Evolutionary conservation across 2,888 invertebrate genomes (phyloP), one percentile per base, ranked within the genome.

Genomic region (Brachypterus glaber): DNA sequence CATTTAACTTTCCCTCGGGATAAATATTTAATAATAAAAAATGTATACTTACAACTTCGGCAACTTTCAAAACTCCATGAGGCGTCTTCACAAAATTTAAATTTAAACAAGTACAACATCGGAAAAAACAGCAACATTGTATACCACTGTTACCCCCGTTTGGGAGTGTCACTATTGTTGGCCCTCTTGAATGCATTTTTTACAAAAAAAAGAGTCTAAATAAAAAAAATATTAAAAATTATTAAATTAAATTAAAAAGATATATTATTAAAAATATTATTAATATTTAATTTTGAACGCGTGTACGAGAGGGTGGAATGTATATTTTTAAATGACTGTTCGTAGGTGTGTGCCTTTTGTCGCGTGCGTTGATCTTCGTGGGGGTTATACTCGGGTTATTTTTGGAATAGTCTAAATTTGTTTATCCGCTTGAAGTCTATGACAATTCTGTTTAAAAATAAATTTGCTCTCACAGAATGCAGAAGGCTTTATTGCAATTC

Each of bases 101-200:
- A 60, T 88, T 80, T 38, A 89, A 66, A 58, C 88, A 88, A 12
- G 84, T 80, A 55, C 83, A 87, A 55, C 87, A 79, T 41, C 77
- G 69, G 55, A 81, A 83, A 58, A 79, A 81, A 48, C 83, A 84
- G 55, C 85, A 78, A 54, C 76, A 75, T 42, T 80, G 69, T 33
- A 83, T 79, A 26, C 69, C 52, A 30, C 42, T 32, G 4, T 18
- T 17, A n/a, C 29, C 44, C 25, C 33, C 21, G 24, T 39, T 36
- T 5, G 32, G 40, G 13, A 51, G 41, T 15, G 44, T 44, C 17
- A 51, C 45, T 17, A 51, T 41, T 2, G 47, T 47, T 11, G 49
- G 49, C 2, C 49, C 49, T 36, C 49, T 41, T 8, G 29, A 9
- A 27, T 30, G 21, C 21, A 21, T 27, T 13, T 5, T 27, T 21